Conservation (phyloP, 2,888 invertebrate species). For the Meandrusa payeni region DNA sequence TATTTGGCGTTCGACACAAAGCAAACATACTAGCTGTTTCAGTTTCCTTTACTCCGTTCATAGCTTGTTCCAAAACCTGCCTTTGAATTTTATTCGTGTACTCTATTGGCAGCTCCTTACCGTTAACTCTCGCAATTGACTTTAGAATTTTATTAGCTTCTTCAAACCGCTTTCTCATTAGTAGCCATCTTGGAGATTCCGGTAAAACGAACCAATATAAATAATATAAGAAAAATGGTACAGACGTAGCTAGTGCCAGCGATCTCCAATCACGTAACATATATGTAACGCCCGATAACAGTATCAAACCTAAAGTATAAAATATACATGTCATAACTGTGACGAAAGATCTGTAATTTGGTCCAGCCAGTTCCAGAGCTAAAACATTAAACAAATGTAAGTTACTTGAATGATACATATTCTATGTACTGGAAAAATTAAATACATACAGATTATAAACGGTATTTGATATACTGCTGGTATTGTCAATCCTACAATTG, state of each 20-base stretch:
- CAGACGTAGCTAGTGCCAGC: slow-evolving; percentile 89
- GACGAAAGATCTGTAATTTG: slow-evolving; percentile 94
- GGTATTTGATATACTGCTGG: slow-evolving; percentile 97
- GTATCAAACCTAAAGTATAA: slow-evolving; percentile 92
- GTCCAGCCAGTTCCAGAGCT: slow-evolving; percentile 95
- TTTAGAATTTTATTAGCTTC: slow-evolving; percentile 90
- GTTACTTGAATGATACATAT: too few relatives aligned
- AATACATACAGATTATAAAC: slow-evolving; percentile 92
- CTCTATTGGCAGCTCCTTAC: slow-evolving; percentile 86
- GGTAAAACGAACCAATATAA: slow-evolving; percentile 93
- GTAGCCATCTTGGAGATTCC: slow-evolving; percentile 95
- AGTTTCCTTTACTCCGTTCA: slow-evolving; percentile 66
- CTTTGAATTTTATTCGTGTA: slow-evolving; percentile 87
- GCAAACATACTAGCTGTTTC: slow-evolving; percentile 80
- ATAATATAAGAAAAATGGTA: slow-evolving; percentile 92
- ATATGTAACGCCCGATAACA: slow-evolving; percentile 92
- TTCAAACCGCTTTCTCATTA: slow-evolving; percentile 89
- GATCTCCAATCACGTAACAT: slow-evolving; percentile 91
- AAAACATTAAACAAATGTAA: too few relatives aligned
- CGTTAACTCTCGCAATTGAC: slow-evolving; percentile 88
- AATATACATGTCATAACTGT: slow-evolving; percentile 96
- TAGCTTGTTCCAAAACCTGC: slow-evolving; percentile 84
- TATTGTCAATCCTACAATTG: slow-evolving; percentile 93
- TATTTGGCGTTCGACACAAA: slow-evolving; percentile 91
- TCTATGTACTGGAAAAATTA: too few relatives aligned